phyloP scores from a whole-genome alignment of 2,888 invertebrate species.

The Chalcis sispes region DNA sequence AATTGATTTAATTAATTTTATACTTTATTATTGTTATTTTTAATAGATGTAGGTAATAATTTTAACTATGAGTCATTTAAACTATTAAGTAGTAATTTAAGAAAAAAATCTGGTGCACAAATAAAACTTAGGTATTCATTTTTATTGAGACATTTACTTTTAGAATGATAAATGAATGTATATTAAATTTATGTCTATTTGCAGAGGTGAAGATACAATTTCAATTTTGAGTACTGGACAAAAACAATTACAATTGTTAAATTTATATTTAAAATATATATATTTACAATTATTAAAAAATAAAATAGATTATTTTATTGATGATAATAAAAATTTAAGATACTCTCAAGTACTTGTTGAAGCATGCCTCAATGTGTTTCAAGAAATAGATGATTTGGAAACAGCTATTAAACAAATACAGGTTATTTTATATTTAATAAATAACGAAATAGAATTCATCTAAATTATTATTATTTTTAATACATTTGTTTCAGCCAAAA shows the following conservation, averaged over 20 bases:
- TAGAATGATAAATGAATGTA: too few species aligned
- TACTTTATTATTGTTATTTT: conserved; percentile 7
- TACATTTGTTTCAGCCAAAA: conserved; percentile 23
- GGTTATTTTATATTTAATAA: conserved; percentile 21
- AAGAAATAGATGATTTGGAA: conserved; percentile 30
- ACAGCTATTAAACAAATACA: neutral
- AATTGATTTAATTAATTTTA: neutral
- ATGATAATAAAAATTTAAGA: conserved; percentile 43
- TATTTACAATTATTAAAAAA: conserved; percentile 8
- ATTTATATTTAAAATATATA: conserved; percentile 30
- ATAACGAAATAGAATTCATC: neutral
- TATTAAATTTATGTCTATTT: conserved; percentile 1
- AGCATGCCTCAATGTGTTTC: conserved; percentile 15
- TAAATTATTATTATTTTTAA: too few species aligned
- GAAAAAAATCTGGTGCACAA: conserved; percentile 18
- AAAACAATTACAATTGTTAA: conserved; percentile 33
- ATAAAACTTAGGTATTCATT: conserved; percentile 27
- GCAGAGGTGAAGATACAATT: conserved; percentile 22
- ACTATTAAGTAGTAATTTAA: conserved; percentile 31
- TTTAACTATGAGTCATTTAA: conserved; percentile 46
- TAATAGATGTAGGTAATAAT: conserved; percentile 36
- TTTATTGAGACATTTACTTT: neutral
- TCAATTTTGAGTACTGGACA: conserved; percentile 24
- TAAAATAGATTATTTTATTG: conserved; percentile 37
- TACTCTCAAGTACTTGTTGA: conserved; percentile 30